These are phyloP conservation scores for Onychomys leucogaster DNA, from an alignment of 2,797 vertebrate species.

Conservation along the genomic window DNA sequence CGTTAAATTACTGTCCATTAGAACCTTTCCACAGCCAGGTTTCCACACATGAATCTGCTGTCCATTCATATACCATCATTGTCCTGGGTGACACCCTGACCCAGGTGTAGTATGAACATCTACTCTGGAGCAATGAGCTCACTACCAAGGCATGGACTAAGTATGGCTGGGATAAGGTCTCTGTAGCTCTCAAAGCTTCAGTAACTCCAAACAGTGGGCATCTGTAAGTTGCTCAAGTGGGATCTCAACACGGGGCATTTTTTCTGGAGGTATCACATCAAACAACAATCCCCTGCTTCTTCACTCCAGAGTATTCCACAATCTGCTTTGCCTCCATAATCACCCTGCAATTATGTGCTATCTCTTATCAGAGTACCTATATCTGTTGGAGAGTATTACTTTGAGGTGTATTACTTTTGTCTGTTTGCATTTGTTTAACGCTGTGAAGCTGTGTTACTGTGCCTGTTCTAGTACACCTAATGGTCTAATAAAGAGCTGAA, in stretches of 20 bases:
- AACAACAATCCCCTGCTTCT: neutral
- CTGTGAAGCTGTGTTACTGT: too few species aligned
- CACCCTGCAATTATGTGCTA: neutral
- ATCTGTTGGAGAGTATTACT: neutral
- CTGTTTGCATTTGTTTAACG: too few species aligned
- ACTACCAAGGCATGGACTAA: neutral
- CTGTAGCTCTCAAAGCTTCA: neutral
- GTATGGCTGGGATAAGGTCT: neutral
- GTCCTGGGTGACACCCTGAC: neutral
- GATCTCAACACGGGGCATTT: neutral
- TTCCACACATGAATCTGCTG: neutral
- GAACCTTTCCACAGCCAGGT: neutral
- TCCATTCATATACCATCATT: neutral
- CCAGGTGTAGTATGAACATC: rapidly evolving
- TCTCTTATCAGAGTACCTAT: neutral
- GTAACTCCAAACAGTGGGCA: neutral
- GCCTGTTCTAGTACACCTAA: too few species aligned
- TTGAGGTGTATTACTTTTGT: too few species aligned
- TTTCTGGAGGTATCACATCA: neutral
- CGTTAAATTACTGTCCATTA: neutral
- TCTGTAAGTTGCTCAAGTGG: neutral
- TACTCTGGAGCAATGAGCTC: neutral
- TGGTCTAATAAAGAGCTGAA: too few species aligned
- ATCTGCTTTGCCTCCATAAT: neutral
- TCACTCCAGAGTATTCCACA: neutral